Percentiles rank a stretch among this genome's conserved stretches.
These are phyloP conservation scores for Pseudolycoriella hygida DNA, from an alignment of 2,888 invertebrate genomes.

Conservation along the genomic window DNA sequence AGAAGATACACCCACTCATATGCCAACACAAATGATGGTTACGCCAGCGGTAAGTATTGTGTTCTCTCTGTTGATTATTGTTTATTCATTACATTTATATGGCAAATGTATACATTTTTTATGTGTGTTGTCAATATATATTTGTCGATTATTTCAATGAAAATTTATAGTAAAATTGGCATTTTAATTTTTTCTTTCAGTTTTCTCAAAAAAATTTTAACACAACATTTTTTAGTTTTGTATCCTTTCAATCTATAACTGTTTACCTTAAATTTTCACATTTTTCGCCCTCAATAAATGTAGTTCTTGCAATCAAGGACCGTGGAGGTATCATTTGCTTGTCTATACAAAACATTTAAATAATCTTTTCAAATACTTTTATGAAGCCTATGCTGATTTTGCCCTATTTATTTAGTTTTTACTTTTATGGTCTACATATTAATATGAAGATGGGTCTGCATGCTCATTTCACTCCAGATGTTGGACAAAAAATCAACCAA, in stretches of 20 bases:
- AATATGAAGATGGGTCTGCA: not conserved
- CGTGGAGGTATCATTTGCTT: conserved; percentile 24
- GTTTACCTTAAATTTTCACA: conserved; percentile 3
- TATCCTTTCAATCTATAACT: not conserved
- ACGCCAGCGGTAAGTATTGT: conserved; percentile 28
- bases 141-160: too few species aligned
- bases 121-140: too few species aligned
- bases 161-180: too few species aligned
- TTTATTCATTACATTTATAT: not conserved
- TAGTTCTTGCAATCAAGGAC: conserved; percentile 31
- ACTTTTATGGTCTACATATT: not conserved
- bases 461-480: too few species aligned
- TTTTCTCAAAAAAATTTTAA: too few species aligned
- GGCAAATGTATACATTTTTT: too few species aligned
- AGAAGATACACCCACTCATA: conserved; percentile 13
- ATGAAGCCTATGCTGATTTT: not conserved
- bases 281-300: conserved; percentile 13
- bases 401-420: not conserved
- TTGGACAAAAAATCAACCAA: too few species aligned
- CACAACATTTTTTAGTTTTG: too few species aligned
- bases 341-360: not conserved
- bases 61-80: not conserved
- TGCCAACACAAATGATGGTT: conserved; percentile 28
- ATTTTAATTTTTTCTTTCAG: too few species aligned
- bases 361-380: not conserved